Evolutionary conservation across 2,113 vertebrate genomes (phyloP).

Genomic region (Chelonoidis abingdonii): DNA sequence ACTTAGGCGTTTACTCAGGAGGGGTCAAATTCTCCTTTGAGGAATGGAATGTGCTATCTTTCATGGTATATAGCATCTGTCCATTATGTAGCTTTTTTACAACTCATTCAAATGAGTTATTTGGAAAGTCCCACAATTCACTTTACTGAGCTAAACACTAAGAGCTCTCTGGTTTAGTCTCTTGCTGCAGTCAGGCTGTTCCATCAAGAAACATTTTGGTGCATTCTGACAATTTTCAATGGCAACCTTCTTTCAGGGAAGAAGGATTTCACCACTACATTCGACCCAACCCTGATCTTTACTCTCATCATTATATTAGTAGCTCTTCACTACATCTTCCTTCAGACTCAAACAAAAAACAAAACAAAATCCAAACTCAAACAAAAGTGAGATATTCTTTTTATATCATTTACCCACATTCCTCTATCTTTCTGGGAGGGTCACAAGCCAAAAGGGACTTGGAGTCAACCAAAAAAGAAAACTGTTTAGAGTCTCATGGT

Average conservation of each 20-base stretch:
- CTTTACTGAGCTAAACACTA: constrained; percentile 28
- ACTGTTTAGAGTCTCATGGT: background rate
- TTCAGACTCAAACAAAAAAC: background rate
- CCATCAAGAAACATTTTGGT: background rate
- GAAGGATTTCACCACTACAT: background rate
- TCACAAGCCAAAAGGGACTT: background rate
- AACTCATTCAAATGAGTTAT: background rate
- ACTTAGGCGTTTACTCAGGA: rapidly evolving
- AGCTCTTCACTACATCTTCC: background rate
- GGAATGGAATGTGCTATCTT: rapidly evolving
- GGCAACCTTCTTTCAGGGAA: background rate
- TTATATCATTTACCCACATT: background rate
- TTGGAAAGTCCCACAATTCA: background rate
- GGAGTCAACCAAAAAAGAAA: background rate
- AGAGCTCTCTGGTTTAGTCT: background rate
- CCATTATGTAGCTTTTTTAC: constrained; percentile 16
- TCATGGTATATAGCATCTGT: background rate
- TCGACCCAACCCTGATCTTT: background rate
- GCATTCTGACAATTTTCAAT: background rate
- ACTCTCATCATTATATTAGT: background rate
- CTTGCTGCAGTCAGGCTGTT: background rate
- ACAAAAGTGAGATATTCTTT: background rate
- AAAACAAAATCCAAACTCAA: background rate
- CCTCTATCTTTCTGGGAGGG: background rate
- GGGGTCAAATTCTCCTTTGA: rapidly evolving